These are phyloP conservation scores for Lycaon pictus DNA, from an alignment of 2,113 vertebrate genomes.

Conservation along the genomic window DNA sequence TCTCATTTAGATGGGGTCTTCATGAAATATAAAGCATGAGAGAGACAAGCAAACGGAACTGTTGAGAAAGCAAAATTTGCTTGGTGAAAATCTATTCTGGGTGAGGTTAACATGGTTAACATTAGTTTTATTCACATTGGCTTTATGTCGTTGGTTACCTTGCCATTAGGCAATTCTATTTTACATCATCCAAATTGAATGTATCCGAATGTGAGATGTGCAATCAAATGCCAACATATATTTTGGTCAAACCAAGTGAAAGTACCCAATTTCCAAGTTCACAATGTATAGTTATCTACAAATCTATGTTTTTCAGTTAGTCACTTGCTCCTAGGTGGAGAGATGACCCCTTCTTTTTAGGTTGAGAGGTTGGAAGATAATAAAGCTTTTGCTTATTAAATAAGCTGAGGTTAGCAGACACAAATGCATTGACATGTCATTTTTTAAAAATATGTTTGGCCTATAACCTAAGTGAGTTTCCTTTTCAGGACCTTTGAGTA, in stretches of 20 bases:
- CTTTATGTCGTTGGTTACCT: neutral
- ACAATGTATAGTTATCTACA: neutral
- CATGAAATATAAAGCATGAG: neutral
- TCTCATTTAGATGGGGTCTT: neutral
- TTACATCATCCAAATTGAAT: neutral
- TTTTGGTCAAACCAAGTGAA: neutral
- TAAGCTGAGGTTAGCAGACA: constrained; percentile 30
- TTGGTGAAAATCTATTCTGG: neutral
- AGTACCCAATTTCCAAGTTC: neutral
- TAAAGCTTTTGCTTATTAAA: constrained; percentile 56
- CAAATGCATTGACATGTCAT: constrained; percentile 3
- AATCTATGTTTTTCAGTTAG: neutral
- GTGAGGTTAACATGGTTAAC: neutral
- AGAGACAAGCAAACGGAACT: fast-evolving
- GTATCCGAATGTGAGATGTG: neutral
- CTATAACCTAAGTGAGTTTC: neutral
- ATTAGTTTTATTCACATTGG: neutral
- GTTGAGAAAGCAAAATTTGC: neutral
- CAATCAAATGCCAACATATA: neutral
- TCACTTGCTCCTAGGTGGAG: neutral
- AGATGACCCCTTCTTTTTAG: neutral
- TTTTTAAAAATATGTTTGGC: constrained; percentile 35
- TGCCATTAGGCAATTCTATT: neutral
- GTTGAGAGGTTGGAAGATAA: neutral
- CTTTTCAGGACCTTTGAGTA: constrained; percentile 65